Conservation (phyloP, 2,113 vertebrate genomes). For the Nibea coibor region DNA sequence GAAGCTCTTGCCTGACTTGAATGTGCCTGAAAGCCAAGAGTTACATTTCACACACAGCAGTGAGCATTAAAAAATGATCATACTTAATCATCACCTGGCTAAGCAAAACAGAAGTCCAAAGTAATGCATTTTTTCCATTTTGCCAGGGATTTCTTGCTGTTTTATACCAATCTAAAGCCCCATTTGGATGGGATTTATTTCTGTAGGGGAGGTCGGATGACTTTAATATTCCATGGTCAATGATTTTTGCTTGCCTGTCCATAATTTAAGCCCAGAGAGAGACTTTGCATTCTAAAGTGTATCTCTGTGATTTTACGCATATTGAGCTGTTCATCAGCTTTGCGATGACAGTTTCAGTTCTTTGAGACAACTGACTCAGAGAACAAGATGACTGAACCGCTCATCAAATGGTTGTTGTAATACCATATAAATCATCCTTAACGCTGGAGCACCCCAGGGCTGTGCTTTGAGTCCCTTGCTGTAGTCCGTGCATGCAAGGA, state of each 20-base stretch:
- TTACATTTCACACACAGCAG: slow-evolving; percentile 5
- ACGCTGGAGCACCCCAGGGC: no score
- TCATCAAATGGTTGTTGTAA: background rate
- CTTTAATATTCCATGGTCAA: slow-evolving; percentile 39
- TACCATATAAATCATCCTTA: background rate
- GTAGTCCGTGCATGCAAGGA: no score
- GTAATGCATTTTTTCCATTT: slow-evolving; percentile 5
- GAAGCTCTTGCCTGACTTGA: slow-evolving; percentile 7
- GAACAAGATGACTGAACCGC: background rate
- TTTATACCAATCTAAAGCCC: slow-evolving; percentile 4
- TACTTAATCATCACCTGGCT: slow-evolving; percentile 27
- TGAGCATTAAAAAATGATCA: slow-evolving; percentile 32
- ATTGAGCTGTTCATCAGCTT: background rate
- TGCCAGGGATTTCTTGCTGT: slow-evolving; percentile 14
- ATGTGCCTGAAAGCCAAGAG: slow-evolving; percentile 17
- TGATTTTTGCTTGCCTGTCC: slow-evolving; percentile 23
- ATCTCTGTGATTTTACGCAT: background rate
- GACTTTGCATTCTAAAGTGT: slow-evolving; percentile 31
- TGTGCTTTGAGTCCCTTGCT: no score
- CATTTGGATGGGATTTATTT: slow-evolving; percentile 25
- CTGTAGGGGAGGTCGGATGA: slow-evolving; percentile 13
- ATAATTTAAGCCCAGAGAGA: slow-evolving; percentile 43
- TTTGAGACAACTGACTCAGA: background rate
- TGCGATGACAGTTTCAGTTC: background rate
- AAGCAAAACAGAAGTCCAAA: slow-evolving; percentile 38